Conservation (phyloP, 1,140 invertebrate species). For the Parapsyche elsis region DNA sequence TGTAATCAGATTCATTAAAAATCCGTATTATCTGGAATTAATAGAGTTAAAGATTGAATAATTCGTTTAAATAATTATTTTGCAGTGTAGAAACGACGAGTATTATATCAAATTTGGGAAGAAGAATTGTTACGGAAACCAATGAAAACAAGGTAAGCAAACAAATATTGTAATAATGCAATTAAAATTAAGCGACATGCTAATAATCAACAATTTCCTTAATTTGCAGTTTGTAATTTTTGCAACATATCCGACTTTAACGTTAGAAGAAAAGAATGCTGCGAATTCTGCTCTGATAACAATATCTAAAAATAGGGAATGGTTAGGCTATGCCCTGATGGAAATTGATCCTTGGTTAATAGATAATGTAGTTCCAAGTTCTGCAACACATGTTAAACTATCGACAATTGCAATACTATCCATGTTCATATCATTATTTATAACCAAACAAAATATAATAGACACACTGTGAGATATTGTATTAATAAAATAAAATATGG, state of each 20-base stretch:
- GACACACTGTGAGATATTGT: too few species aligned
- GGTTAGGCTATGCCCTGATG: neutral
- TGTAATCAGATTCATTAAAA: neutral
- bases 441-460: too few species aligned
- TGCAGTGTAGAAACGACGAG: neutral
- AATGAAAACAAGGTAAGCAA: neutral
- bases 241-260: neutral
- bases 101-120: slow-evolving; percentile 3
- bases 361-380: neutral
- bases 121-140: neutral
- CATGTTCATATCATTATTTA: too few species aligned
- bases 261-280: neutral
- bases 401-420: too few species aligned
- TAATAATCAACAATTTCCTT: neutral
- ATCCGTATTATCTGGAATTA: too few species aligned
- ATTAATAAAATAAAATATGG: too few species aligned
- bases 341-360: slow-evolving; percentile 24
- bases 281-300: neutral
- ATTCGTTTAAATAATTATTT: too few species aligned
- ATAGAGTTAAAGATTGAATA: too few species aligned
- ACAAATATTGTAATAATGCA: neutral
- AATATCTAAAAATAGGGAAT: neutral
- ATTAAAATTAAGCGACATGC: neutral
- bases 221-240: neutral
- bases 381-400: too few species aligned